Evolutionary conservation across 2,797 vertebrate genomes (phyloP).

Genomic region (Enteromius argenteus): DNA sequence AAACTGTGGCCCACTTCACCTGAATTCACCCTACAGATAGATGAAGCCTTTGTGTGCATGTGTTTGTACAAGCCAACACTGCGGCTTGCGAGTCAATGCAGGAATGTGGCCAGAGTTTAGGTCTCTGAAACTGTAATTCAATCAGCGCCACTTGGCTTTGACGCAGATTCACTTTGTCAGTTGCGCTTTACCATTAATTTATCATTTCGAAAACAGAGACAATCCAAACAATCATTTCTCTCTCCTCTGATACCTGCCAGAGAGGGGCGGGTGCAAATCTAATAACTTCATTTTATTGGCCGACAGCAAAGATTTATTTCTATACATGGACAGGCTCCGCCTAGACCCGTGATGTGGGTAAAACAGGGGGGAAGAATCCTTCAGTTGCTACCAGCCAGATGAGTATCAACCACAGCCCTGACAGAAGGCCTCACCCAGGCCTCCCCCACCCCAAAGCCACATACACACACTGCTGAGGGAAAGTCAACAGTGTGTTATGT

Average conservation of each 20-base stretch:
- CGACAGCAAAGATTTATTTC: conserved; percentile 59
- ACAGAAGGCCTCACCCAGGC: conserved; percentile 38
- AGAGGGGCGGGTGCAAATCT: conserved; percentile 65
- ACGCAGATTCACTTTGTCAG: conserved; percentile 78
- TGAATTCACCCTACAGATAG: conserved; percentile 9
- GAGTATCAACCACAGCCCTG: conserved; percentile 33
- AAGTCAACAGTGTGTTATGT: conserved; percentile 70
- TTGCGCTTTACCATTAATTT: conserved; percentile 74
- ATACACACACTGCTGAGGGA: conserved; percentile 55
- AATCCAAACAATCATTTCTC: conserved; percentile 75
- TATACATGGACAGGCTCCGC: conserved; percentile 55
- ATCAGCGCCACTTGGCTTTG: conserved; percentile 70
- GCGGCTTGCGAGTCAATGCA: conserved; percentile 65
- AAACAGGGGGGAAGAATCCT: conserved; percentile 54
- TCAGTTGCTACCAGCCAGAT: conserved; percentile 48
- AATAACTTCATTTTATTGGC: conserved; percentile 73
- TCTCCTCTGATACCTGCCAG: conserved; percentile 72
- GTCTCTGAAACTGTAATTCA: conserved; percentile 69
- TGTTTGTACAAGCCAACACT: conserved; percentile 45
- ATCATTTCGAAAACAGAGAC: conserved; percentile 76
- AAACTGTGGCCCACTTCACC: background rate
- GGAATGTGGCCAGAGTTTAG: conserved; percentile 65
- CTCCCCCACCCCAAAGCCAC: conserved; percentile 56
- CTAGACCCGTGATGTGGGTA: conserved; percentile 47
- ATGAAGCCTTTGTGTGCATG: conserved; percentile 33